Conservation (phyloP, 30 jellyfish, hydroid and myxozoan species). For the Aurelia aurita region DNA sequence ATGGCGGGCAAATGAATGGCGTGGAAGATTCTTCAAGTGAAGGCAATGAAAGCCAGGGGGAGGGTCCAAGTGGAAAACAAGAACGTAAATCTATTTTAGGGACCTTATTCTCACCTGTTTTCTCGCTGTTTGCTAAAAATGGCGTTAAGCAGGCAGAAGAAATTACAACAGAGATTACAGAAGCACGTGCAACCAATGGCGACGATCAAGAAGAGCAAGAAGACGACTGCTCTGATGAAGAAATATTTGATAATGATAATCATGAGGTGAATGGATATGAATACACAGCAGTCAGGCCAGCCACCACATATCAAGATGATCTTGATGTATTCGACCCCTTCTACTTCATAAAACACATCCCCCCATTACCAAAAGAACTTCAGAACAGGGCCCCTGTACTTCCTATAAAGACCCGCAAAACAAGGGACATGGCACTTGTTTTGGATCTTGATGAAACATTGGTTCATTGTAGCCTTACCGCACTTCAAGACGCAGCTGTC, state of each 20-base stretch:
- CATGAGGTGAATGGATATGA: conserved; percentile 45
- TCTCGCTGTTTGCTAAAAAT: conserved; percentile 81
- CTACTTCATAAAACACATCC: conserved; percentile 80
- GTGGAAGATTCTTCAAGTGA: conserved; percentile 4
- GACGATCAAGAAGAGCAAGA: too few species aligned
- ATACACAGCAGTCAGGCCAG: conserved; percentile 43
- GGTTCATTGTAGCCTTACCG: conserved; percentile 95
- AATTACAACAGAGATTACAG: conserved; percentile 45
- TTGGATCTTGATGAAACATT: conserved; percentile 97
- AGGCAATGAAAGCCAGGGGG: conserved; percentile 16
- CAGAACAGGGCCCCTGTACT: conserved; percentile 77
- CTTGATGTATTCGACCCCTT: conserved; percentile 91
- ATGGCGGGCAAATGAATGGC: conserved; percentile 28
- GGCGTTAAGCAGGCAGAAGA: conserved; percentile 67
- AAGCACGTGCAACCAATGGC: conserved; percentile 37
- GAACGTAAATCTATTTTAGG: conserved; percentile 87
- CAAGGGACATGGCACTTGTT: conserved; percentile 87
- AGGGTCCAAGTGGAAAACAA: conserved; percentile 22
- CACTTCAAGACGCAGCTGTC: conserved; percentile 84
- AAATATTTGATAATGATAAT: conserved; percentile 11
- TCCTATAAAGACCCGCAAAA: conserved; percentile 92
- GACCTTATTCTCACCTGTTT: conserved; percentile 94
- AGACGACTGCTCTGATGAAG: conserved; percentile 37
- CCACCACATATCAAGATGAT: conserved; percentile 55
- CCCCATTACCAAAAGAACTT: conserved; percentile 87